These are phyloP conservation scores for Cariama cristata DNA, from an alignment of 2,113 vertebrate species.

Conservation along the genomic window DNA sequence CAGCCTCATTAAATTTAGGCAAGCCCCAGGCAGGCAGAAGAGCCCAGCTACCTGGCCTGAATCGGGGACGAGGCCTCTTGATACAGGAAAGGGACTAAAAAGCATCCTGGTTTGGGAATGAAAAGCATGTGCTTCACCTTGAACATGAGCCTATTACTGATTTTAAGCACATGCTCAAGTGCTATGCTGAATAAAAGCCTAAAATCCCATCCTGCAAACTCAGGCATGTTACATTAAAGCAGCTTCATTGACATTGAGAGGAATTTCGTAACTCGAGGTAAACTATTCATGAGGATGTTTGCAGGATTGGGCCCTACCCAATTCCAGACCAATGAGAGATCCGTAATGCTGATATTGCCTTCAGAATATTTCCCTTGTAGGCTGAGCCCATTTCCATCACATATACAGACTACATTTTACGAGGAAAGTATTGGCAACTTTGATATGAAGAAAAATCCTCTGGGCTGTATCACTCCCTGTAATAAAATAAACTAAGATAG, in stretches of 20 bases:
- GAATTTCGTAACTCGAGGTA: neutral
- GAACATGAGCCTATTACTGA: neutral
- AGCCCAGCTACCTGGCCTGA: neutral
- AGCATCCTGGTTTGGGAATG: neutral
- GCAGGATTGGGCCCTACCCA: neutral
- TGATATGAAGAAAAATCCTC: conserved; percentile 49
- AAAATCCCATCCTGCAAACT: neutral
- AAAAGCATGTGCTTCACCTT: neutral
- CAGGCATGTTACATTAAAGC: neutral
- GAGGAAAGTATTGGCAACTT: conserved; percentile 28
- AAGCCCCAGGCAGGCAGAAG: neutral
- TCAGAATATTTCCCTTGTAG: neutral
- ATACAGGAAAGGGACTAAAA: neutral
- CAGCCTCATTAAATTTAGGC: neutral
- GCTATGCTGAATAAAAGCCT: neutral
- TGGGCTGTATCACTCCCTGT: conserved; percentile 22
- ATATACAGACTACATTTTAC: conserved; percentile 3
- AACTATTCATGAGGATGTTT: neutral
- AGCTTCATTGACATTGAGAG: neutral
- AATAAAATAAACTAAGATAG: conserved; percentile 65
- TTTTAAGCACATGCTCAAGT: neutral
- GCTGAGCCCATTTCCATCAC: conserved; percentile 11
- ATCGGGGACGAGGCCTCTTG: neutral
- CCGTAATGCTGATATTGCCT: neutral
- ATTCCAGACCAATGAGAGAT: neutral